phyloP scores from a whole-genome alignment of 2,797 vertebrate genomes.

The Sciaenops ocellatus region DNA sequence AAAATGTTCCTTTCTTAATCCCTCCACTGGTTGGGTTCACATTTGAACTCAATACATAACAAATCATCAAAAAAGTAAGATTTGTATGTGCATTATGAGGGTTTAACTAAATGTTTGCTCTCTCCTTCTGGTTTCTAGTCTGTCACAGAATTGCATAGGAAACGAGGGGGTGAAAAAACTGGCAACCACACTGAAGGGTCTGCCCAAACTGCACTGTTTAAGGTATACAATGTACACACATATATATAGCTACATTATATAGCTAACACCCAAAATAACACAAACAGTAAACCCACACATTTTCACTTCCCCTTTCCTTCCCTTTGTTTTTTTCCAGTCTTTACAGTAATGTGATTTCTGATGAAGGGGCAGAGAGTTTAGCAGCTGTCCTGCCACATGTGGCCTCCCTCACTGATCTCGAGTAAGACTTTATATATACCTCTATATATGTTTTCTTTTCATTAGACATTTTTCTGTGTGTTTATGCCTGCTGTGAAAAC shows the following conservation, averaged over 20 bases:
- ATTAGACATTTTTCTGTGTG: neutral
- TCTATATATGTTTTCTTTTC: neutral
- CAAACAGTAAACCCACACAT: conserved; percentile 6
- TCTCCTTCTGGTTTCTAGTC: conserved; percentile 50
- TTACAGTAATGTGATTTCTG: conserved; percentile 92
- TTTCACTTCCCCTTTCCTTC: conserved; percentile 53
- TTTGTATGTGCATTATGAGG: neutral
- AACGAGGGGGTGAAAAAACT: conserved; percentile 70
- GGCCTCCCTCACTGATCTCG: conserved; percentile 88
- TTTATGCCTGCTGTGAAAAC: neutral
- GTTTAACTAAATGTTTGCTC: neutral
- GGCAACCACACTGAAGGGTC: conserved; percentile 34
- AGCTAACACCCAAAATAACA: neutral
- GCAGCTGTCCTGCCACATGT: conserved; percentile 89
- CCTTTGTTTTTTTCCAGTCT: conserved; percentile 83
- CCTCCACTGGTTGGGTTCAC: neutral
- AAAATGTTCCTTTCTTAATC: neutral
- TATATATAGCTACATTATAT: no score
- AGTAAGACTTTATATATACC: conserved; percentile 77
- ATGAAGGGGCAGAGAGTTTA: conserved; percentile 90
- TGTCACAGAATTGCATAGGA: conserved; percentile 78
- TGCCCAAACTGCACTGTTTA: conserved; percentile 74
- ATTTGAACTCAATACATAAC: neutral
- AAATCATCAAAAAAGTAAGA: neutral
- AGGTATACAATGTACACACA: conserved; percentile 56